These are phyloP conservation scores for Menidia beryllina DNA, from an alignment of 2,113 vertebrate species.

Conservation along the genomic window DNA sequence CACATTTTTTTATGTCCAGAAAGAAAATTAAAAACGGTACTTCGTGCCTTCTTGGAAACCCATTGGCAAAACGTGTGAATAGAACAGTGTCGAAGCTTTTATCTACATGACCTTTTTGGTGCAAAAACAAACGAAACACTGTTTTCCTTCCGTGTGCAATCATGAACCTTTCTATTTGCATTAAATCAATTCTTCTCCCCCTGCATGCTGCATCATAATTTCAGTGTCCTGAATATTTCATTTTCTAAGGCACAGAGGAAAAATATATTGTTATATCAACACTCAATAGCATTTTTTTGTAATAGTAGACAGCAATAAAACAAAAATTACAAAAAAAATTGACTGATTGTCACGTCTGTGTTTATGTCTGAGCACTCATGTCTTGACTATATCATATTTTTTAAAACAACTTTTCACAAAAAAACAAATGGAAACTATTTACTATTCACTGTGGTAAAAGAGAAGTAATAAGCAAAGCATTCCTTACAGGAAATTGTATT, in stretches of 20 bases:
- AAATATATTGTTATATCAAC: neutral
- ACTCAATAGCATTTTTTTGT: too few relatives aligned
- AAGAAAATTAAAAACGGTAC: too few relatives aligned
- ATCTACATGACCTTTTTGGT: too few relatives aligned
- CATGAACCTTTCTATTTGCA: neutral
- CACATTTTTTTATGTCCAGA: too few relatives aligned
- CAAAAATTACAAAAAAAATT: too few relatives aligned
- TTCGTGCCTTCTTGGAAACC: too few relatives aligned
- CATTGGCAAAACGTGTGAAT: too few relatives aligned
- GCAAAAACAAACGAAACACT: too few relatives aligned
- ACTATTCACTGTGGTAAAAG: neutral
- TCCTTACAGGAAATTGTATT: neutral
- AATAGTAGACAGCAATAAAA: too few relatives aligned
- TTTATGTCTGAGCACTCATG: neutral
- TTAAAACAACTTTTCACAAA: neutral
- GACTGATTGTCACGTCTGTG: too few relatives aligned
- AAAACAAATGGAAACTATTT: neutral
- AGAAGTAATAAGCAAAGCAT: too few relatives aligned
- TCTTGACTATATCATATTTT: neutral
- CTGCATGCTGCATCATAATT: neutral
- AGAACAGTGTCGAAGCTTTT: too few relatives aligned
- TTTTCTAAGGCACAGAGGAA: neutral
- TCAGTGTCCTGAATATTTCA: neutral
- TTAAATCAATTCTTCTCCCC: neutral
- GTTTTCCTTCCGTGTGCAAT: neutral